A percentile compares a stretch with the other conserved stretches of the same genome.
Conservation (phyloP, 2,113 vertebrate genomes). For the Phylloscopus whistleri region DNA sequence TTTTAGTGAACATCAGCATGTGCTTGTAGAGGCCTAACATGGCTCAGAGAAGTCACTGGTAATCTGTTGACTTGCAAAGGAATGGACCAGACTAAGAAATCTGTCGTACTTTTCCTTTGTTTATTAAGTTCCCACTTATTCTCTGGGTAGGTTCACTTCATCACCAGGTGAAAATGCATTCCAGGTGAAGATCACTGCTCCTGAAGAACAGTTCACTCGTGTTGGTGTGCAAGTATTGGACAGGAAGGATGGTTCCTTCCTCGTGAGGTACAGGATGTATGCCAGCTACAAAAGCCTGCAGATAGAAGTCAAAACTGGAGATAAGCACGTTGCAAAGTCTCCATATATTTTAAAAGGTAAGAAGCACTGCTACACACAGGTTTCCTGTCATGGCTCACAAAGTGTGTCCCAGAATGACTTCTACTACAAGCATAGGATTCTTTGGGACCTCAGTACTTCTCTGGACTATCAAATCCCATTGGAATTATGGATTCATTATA, state of each 20-base stretch:
- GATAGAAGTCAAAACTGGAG: conserved; percentile 80
- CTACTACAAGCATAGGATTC: neutral
- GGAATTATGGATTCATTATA: neutral
- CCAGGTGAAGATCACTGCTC: conserved; percentile 87
- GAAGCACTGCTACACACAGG: neutral
- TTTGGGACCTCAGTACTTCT: neutral
- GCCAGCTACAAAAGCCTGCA: conserved; percentile 88
- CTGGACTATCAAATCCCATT: neutral
- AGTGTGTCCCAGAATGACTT: neutral
- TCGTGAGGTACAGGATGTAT: conserved; percentile 96
- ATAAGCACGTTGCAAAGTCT: conserved; percentile 84
- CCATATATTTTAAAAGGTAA: conserved; percentile 90
- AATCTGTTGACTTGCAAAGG: neutral
- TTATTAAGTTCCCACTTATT: neutral
- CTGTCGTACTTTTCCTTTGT: neutral
- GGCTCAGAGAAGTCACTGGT: neutral
- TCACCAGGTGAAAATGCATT: conserved; percentile 90
- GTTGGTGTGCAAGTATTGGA: conserved; percentile 94
- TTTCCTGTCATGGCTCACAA: neutral
- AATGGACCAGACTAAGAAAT: neutral
- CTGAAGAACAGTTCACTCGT: conserved; percentile 86
- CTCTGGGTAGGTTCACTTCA: conserved; percentile 79
- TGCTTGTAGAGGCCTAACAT: neutral
- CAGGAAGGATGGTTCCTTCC: conserved; percentile 91
- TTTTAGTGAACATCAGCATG: neutral